These are phyloP conservation scores for Oreochromis mossambicus DNA, from an alignment of 2,797 vertebrate genomes.

Conservation along the genomic window DNA sequence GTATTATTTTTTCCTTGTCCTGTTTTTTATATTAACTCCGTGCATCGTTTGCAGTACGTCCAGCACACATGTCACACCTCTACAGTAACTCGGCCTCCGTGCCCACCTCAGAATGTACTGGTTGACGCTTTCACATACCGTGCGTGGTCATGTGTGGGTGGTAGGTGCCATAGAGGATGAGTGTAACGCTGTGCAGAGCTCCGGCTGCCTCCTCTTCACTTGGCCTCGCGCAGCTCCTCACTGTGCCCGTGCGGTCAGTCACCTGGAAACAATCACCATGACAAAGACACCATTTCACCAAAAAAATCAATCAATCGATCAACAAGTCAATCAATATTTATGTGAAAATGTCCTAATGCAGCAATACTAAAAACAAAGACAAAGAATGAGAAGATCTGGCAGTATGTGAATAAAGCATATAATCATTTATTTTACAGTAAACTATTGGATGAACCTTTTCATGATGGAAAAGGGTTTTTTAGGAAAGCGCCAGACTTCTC, in stretches of 20 bases:
- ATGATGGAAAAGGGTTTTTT: not conserved
- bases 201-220: constrained; percentile 44
- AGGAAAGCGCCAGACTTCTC: not conserved
- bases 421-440: not conserved
- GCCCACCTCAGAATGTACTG: constrained; percentile 2
- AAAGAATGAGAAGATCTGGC: not conserved
- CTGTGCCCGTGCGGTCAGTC: constrained; percentile 57
- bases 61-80: not conserved
- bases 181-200: constrained; percentile 35
- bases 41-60: not conserved
- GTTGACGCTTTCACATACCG: constrained; percentile 26
- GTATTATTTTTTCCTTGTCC: not conserved
- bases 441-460: not conserved
- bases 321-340: not conserved
- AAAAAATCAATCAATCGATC: not conserved
- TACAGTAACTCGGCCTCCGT: not conserved
- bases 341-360: not conserved
- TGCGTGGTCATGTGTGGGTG: constrained; percentile 29
- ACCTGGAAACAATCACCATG: constrained; percentile 54
- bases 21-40: not conserved
- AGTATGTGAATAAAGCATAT: not conserved
- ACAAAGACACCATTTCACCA: not conserved
- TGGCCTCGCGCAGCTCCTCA: constrained; percentile 26
- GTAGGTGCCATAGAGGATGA: constrained; percentile 65
- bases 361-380: not conserved